These are phyloP conservation scores for Pterostichus niger DNA, from an alignment of 2,888 invertebrate species.

Conservation along the genomic window DNA sequence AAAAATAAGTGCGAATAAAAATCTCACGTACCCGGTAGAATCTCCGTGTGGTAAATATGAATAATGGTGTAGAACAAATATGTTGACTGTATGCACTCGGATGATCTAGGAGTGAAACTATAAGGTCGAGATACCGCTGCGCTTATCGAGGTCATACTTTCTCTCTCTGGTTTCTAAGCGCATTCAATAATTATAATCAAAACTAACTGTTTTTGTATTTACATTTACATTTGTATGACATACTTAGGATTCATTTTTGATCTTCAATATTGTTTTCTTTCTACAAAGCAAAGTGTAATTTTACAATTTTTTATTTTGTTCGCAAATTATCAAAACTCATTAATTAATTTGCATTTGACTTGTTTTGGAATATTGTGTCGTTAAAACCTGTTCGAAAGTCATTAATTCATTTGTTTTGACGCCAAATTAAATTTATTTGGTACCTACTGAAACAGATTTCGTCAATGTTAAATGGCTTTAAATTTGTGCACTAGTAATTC, in stretches of 20 bases:
- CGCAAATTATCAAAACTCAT: too few species aligned
- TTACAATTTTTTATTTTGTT: not conserved
- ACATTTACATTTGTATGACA: conserved; percentile 10
- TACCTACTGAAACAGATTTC: too few species aligned
- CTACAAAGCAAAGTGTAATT: not conserved
- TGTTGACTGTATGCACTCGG: not conserved
- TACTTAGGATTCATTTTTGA: not conserved
- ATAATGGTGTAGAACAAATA: not conserved
- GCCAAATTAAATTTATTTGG: too few species aligned
- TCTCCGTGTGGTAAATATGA: not conserved
- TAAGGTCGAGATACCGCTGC: conserved; percentile 18
- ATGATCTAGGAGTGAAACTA: conserved; percentile 43
- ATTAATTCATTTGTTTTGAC: too few species aligned
- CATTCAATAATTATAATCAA: conserved; percentile 22
- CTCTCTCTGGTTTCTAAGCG: conserved; percentile 17
- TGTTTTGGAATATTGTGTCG: too few species aligned
- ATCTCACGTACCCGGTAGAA: not conserved
- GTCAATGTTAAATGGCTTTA: too few species aligned
- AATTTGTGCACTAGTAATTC: too few species aligned
- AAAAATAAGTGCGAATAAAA: too few species aligned
- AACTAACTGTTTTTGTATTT: not conserved
- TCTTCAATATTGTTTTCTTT: not conserved
- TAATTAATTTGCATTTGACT: too few species aligned
- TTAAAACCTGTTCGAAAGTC: too few species aligned
- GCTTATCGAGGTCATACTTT: conserved; percentile 35